Evolutionary conservation across 35 echinoderm and acorn worm species (phyloP).

Genomic region (Heliocidaris tuberculata): DNA sequence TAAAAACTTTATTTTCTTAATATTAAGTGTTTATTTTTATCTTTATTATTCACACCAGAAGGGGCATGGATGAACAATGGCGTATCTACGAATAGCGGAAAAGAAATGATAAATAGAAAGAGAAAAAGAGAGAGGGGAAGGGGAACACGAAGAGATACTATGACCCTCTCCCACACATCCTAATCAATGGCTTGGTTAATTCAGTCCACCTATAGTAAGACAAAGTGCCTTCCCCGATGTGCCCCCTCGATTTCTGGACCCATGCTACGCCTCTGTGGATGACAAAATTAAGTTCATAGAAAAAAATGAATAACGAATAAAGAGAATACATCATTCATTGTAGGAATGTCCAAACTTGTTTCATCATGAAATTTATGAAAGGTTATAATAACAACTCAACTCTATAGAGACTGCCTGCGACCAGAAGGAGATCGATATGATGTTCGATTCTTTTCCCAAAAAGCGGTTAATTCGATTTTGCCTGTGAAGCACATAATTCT

Average conservation of each 20-base stretch:
- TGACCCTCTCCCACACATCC: too few species aligned
- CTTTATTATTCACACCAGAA: too few species aligned
- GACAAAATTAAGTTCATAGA: not conserved
- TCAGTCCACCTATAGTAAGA: too few species aligned
- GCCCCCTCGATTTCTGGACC: not conserved
- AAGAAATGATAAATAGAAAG: too few species aligned
- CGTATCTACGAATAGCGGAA: too few species aligned
- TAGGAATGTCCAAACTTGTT: not conserved
- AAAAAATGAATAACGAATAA: not conserved
- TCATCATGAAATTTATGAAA: not conserved
- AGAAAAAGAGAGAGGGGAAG: too few species aligned
- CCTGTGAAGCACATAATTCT: not conserved
- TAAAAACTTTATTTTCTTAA: too few species aligned
- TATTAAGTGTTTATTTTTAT: too few species aligned
- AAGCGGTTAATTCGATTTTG: constrained; percentile 28
- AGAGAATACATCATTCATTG: not conserved
- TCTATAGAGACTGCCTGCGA: not conserved
- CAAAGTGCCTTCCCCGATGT: not conserved
- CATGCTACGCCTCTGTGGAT: not conserved
- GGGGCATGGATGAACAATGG: too few species aligned
- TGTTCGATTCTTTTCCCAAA: not conserved
- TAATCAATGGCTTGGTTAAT: too few species aligned
- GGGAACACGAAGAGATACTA: too few species aligned
- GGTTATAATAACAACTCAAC: not conserved
- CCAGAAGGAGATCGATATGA: not conserved